These are phyloP conservation scores for Bolborhynchus lineola DNA, from an alignment of 2,113 vertebrate genomes.

Conservation along the genomic window DNA sequence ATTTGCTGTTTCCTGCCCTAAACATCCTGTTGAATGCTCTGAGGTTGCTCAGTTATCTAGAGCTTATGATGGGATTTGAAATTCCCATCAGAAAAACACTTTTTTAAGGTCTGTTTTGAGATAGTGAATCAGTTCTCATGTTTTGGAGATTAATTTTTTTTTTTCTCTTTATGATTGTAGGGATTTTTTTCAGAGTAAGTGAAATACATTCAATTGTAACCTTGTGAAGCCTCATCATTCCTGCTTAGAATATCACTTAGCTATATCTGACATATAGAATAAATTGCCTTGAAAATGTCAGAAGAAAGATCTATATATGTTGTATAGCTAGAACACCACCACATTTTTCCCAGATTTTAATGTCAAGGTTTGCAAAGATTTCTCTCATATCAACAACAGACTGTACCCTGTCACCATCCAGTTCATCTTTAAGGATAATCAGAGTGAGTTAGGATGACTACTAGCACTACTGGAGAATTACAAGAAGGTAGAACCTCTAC, in stretches of 20 bases:
- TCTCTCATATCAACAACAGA: not conserved
- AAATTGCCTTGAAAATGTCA: not conserved
- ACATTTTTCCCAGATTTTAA: not conserved
- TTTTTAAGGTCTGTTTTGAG: not conserved
- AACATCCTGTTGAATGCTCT: not conserved
- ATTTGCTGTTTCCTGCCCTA: not conserved
- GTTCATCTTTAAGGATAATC: not conserved
- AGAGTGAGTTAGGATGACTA: not conserved
- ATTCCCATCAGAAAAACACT: not conserved
- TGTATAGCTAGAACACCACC: not conserved
- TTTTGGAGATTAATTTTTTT: not conserved
- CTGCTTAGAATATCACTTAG: not conserved
- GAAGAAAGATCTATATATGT: not conserved
- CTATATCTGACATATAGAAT: not conserved
- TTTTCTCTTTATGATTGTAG: not conserved
- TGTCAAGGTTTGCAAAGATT: not conserved
- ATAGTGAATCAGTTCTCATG: not conserved
- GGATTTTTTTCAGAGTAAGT: not conserved
- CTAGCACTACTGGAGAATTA: not conserved
- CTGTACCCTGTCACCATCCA: not conserved
- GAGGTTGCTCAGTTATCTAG: not conserved
- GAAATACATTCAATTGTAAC: not conserved
- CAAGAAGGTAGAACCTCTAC: not conserved
- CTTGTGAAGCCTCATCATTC: not conserved
- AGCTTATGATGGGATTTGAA: not conserved